A percentile compares a stretch with the other conserved stretches of the same genome.
These are phyloP conservation scores for Andrena bicolor DNA, from an alignment of 2,888 invertebrate genomes.

Conservation along the genomic window DNA sequence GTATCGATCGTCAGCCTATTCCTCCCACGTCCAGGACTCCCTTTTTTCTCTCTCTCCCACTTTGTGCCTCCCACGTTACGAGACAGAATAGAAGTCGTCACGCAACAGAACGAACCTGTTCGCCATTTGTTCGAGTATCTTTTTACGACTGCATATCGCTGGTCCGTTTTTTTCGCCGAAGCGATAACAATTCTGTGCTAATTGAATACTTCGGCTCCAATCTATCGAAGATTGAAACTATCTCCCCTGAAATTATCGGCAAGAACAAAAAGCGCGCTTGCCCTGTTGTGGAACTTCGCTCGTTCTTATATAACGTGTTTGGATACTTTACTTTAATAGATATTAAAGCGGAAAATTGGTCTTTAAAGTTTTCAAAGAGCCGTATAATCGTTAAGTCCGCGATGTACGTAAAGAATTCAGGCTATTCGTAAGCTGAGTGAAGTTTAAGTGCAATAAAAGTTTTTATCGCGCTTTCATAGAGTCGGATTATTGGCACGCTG, in stretches of 20 bases:
- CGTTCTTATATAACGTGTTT: not conserved
- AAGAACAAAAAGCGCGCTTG: too few relatives aligned
- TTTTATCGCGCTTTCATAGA: not conserved
- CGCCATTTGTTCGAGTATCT: not conserved
- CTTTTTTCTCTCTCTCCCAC: not conserved
- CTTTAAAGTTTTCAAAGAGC: not conserved
- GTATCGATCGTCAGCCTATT: constrained; percentile 16
- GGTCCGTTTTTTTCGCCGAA: not conserved
- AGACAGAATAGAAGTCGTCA: not conserved
- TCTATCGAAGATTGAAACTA: not conserved
- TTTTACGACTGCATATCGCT: not conserved
- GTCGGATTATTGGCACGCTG: not conserved
- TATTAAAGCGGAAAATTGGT: not conserved
- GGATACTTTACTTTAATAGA: not conserved
- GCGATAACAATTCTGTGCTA: not conserved
- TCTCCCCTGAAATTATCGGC: not conserved
- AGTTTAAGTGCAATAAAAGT: not conserved
- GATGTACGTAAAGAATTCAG: not conserved
- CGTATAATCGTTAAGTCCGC: not conserved
- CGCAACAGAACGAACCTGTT: constrained; percentile 25
- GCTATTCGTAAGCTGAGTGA: not conserved
- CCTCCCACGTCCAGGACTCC: not conserved
- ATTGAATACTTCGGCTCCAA: not conserved
- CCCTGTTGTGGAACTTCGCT: too few relatives aligned
- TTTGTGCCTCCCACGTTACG: not conserved